Evolutionary conservation across 2,113 vertebrate genomes (phyloP).

Genomic region (Ctenodactylus gundi): DNA sequence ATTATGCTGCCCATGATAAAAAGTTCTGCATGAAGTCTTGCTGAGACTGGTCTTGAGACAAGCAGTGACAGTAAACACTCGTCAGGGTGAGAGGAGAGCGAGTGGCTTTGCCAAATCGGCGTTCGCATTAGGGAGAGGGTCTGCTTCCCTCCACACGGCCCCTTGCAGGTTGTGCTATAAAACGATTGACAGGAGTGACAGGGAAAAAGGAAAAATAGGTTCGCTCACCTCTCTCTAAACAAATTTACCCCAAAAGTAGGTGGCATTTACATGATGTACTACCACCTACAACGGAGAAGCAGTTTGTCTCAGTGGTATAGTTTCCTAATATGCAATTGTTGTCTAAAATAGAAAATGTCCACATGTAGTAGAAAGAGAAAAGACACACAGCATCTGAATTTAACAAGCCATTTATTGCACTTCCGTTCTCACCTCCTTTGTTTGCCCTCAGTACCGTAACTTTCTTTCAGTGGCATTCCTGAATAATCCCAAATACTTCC

Average conservation of each 20-base stretch:
- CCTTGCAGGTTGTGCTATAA: constrained; percentile 16
- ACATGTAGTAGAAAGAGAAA: background rate
- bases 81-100: background rate
- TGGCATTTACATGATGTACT: background rate
- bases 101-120: background rate
- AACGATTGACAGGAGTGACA: constrained; percentile 43
- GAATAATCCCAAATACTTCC: background rate
- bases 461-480: background rate
- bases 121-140: constrained; percentile 14
- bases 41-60: background rate
- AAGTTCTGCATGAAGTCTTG: background rate
- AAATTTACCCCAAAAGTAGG: constrained; percentile 50
- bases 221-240: constrained; percentile 47
- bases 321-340: background rate
- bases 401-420: background rate
- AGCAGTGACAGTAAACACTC: background rate
- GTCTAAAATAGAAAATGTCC: constrained; percentile 18
- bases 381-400: background rate
- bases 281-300: background rate
- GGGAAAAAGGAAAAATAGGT: constrained; percentile 37
- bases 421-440: background rate
- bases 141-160: constrained; percentile 19
- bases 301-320: background rate
- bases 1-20: background rate
- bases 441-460: background rate